Evolutionary conservation across 1,140 invertebrate genomes (phyloP), one percentile per base, ranked within the genome.

Genomic region (Calosoma granatense): DNA sequence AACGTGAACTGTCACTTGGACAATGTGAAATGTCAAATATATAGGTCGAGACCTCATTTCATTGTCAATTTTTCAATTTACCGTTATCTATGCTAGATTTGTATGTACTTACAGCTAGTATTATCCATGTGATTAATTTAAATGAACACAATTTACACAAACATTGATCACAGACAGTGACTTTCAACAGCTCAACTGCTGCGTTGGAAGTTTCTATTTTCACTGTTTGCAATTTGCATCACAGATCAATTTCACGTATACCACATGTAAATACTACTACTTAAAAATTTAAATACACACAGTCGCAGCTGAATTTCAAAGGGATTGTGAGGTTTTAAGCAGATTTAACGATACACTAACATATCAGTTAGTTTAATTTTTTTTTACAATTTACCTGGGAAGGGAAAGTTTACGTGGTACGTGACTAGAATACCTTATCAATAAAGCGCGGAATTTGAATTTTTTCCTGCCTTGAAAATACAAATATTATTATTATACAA

Each of bases 81-180:
- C n/a, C n/a, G n/a, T n/a, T n/a, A n/a, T n/a, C n/a, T n/a, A n/a
- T n/a, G n/a, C n/a, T n/a, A n/a, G n/a, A n/a, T n/a, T n/a, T n/a
- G n/a, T n/a, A n/a, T n/a, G 9, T 47, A 17, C 41, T 47, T 47
- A 47, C 41, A 47, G 9, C 17, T 47, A 47, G 3, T 12, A 6
- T 47, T 12, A 47, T 47, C 41, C 41, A 47, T 47, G 17, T 12
- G 17, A 17, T 12, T 47, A 17, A 47, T 17, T 47, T 11, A 47
- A 11, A 11, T 47, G 41, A 11, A 47, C 41, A 47, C 41, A 47
- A 47, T 47, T 47, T 17, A 47, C 41, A 47, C 41, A 47, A 47
- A 47, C 41, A 47, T 47, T 47, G 41, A 47, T 47, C 41, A 47
- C 41, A 47, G 41, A 47, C 41, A 47, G 41, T 47, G 41, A 47